phyloP scores from a whole-genome alignment of 2,113 vertebrate species.

The Laticauda colubrina region DNA sequence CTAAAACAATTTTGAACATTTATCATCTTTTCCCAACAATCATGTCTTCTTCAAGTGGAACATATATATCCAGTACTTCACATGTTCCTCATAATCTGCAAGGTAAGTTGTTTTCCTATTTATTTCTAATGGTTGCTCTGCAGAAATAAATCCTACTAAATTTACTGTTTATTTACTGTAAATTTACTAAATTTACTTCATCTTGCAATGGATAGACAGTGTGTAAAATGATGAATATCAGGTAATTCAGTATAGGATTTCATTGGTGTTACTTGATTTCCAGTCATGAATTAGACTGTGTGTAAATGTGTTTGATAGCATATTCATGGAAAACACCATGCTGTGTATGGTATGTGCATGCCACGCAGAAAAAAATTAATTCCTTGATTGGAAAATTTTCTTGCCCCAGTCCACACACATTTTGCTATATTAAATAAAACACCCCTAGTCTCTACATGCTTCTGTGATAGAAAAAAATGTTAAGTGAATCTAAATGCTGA shows the following conservation, averaged over 20 bases:
- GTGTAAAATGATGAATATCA: neutral
- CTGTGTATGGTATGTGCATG: neutral
- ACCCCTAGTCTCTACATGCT: conserved; percentile 55
- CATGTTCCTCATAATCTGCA: neutral
- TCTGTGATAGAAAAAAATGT: conserved; percentile 64
- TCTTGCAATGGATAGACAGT: neutral
- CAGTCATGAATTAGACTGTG: neutral
- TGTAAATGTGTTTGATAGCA: neutral
- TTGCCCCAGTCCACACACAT: conserved; percentile 42
- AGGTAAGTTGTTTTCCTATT: neutral
- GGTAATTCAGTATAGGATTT: neutral
- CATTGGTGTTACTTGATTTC: conserved; percentile 16
- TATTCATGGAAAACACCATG: neutral
- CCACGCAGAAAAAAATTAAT: conserved; percentile 46
- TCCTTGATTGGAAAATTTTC: conserved; percentile 45
- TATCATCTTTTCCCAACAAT: neutral
- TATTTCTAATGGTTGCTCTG: neutral
- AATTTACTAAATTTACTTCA: neutral
- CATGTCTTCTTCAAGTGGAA: neutral
- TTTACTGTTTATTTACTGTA: neutral
- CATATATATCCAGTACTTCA: neutral
- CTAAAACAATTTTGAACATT: neutral
- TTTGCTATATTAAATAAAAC: conserved; percentile 58
- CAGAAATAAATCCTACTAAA: neutral
- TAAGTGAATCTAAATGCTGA: conserved; percentile 71